Conservation (phyloP, 2,888 invertebrate genomes). For the Pteria penguin region DNA sequence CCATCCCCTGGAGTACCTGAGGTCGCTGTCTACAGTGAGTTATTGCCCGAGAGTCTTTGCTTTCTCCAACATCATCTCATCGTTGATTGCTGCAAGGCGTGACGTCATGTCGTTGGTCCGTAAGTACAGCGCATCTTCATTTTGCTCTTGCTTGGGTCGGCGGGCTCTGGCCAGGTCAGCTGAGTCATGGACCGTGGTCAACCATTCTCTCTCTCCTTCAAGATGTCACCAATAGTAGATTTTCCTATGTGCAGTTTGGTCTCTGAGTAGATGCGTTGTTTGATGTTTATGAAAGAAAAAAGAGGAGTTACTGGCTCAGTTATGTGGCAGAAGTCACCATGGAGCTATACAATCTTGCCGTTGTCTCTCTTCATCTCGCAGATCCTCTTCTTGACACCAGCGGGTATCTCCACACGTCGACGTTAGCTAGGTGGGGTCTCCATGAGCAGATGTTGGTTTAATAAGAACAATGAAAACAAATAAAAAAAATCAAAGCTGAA, state of each 20-base stretch:
- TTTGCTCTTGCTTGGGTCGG: constrained; percentile 20
- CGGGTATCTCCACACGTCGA: neutral
- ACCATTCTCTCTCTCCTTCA: constrained; percentile 19
- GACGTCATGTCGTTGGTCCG: constrained; percentile 28
- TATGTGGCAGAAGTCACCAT: too few species aligned
- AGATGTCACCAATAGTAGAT: constrained; percentile 22
- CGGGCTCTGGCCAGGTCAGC: neutral
- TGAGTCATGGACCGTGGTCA: neutral
- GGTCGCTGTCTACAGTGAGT: neutral
- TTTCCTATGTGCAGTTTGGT: neutral
- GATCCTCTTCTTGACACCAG: neutral
- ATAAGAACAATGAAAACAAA: neutral
- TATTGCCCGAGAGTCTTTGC: neutral
- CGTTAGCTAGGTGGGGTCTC: neutral
- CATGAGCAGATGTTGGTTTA: neutral
- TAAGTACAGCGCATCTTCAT: constrained; percentile 26
- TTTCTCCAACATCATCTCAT: constrained; percentile 22
- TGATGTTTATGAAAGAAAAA: neutral
- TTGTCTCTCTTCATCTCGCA: neutral
- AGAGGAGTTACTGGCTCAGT: too few species aligned
- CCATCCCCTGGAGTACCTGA: neutral
- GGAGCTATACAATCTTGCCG: too few species aligned
- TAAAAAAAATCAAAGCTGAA: neutral
- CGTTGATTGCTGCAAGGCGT: constrained; percentile 26
- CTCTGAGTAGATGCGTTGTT: neutral